Evolutionary conservation across 2,888 invertebrate genomes (phyloP).

Genomic region (Philopedon plagiatum): DNA sequence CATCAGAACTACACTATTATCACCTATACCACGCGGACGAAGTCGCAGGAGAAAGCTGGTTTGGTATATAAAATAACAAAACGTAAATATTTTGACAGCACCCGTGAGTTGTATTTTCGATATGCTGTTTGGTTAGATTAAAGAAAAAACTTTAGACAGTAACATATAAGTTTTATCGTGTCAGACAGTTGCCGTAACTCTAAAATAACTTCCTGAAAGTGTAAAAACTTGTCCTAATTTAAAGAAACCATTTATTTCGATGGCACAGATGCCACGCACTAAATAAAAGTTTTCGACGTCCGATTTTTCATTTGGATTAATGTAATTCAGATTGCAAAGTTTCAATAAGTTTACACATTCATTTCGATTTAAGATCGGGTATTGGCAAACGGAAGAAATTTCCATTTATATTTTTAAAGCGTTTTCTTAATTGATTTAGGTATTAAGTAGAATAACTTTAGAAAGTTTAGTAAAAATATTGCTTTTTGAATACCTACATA

Average conservation of each 20-base stretch:
- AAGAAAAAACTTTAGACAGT: not conserved
- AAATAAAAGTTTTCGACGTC: slow-evolving; percentile 17
- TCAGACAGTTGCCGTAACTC: not conserved
- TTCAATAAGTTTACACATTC: slow-evolving; percentile 58
- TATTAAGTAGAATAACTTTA: not conserved
- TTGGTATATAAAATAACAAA: no score
- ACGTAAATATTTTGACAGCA: no score
- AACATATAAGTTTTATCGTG: not conserved
- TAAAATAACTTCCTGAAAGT: slow-evolving; percentile 8
- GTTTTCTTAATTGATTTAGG: slow-evolving; percentile 5
- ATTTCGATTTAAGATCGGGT: slow-evolving; percentile 38
- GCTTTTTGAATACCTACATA: no score
- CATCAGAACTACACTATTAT: no score
- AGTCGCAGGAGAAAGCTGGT: no score
- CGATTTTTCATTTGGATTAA: slow-evolving; percentile 48
- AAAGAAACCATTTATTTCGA: slow-evolving; percentile 1
- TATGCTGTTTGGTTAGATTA: no score
- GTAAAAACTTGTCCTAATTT: slow-evolving; percentile 17
- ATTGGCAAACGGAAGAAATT: not conserved
- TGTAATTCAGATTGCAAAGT: slow-evolving; percentile 58
- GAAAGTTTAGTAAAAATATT: not conserved
- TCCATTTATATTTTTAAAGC: not conserved
- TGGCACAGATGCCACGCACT: slow-evolving; percentile 20
- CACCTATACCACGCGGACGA: no score
- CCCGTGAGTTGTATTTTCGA: no score